Conservation (phyloP, 2,113 vertebrate genomes). For the Trichomycterus rosablanca region DNA sequence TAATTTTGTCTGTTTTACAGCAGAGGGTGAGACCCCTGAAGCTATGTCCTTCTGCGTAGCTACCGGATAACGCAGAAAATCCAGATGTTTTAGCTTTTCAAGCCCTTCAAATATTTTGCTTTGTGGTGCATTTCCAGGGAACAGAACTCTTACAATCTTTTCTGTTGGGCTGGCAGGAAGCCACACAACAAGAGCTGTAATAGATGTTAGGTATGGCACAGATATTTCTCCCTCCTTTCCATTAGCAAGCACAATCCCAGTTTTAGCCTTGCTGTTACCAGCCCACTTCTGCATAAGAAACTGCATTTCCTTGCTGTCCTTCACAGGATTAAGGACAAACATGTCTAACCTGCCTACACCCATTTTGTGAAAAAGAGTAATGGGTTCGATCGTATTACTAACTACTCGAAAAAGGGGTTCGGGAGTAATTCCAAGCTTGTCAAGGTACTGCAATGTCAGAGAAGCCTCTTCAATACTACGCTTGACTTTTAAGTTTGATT, state of each 20-base stretch:
- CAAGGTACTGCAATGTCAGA: constrained; percentile 87
- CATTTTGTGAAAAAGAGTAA: constrained; percentile 97
- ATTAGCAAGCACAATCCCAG: constrained; percentile 86
- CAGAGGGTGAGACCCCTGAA: constrained; percentile 74
- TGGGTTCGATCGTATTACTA: constrained; percentile 88
- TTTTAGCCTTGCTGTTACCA: constrained; percentile 96
- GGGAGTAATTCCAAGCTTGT: constrained; percentile 81
- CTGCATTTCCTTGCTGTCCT: constrained; percentile 98
- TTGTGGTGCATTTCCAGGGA: constrained; percentile 96
- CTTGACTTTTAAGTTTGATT: constrained; percentile 89
- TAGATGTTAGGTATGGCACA: constrained; percentile 94
- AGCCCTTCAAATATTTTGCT: constrained; percentile 96
- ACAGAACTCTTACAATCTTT: constrained; percentile 93
- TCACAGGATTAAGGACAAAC: constrained; percentile 93
- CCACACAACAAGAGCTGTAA: constrained; percentile 94
- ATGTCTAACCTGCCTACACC: constrained; percentile 94
- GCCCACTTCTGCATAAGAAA: constrained; percentile 99
- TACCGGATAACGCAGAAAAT: constrained; percentile 90
- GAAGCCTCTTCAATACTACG: constrained; percentile 95
- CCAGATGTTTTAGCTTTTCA: constrained; percentile 92
- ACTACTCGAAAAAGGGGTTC: constrained; percentile 88
- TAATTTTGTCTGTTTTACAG: constrained; percentile 87
- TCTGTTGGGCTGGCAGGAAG: constrained; percentile 88
- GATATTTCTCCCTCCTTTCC: constrained; percentile 97
- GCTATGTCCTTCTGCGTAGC: constrained; percentile 89